These are phyloP conservation scores for Odobenus rosmarus DNA, from an alignment of 2,113 vertebrate genomes.

Conservation along the genomic window DNA sequence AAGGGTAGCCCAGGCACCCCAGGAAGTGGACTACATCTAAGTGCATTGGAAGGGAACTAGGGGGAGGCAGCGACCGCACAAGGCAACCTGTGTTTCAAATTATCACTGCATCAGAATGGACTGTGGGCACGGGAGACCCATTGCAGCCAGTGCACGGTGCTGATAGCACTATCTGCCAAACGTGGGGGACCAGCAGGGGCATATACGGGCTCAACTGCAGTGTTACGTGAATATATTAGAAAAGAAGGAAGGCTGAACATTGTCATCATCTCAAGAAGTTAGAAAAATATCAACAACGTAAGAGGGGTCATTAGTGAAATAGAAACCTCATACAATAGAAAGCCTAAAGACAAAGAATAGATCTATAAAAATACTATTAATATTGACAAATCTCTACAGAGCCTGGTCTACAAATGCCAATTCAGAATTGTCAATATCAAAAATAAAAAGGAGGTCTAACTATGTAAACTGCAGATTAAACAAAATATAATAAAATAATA, in stretches of 20 bases:
- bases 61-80: background rate
- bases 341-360: background rate
- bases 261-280: no score
- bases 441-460: background rate
- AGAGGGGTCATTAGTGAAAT: background rate
- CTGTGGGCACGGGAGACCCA: background rate
- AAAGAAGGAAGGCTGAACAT: background rate
- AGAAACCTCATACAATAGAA: background rate
- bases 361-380: background rate
- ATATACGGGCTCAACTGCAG: background rate
- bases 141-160: fast-evolving
- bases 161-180: background rate
- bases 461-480: background rate
- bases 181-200: background rate
- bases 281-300: background rate
- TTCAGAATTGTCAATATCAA: background rate
- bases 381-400: background rate
- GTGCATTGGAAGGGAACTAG: background rate
- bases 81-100: background rate
- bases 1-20: background rate
- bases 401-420: background rate
- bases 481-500: background rate
- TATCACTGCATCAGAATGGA: background rate
- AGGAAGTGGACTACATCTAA: fast-evolving
- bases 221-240: no score